phyloP scores from a whole-genome alignment of 2,888 invertebrate species.

The Nomada fabriciana region DNA sequence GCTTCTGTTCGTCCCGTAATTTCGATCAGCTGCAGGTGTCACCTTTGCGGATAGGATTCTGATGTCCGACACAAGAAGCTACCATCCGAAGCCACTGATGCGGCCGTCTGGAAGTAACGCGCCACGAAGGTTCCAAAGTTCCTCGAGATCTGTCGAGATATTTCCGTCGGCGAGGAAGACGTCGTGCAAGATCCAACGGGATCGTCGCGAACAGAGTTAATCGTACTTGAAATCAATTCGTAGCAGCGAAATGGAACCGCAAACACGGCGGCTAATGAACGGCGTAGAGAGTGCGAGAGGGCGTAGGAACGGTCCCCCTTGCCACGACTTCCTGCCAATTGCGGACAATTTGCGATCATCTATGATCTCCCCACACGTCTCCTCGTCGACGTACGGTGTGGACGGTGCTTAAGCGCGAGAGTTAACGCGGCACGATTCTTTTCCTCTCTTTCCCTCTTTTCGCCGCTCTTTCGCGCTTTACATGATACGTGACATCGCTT shows the following conservation, averaged over 20 bases:
- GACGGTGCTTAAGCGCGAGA: slow-evolving; percentile 72
- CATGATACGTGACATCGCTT: slow-evolving; percentile 48
- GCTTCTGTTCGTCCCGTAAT: neutral
- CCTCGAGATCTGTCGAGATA: neutral
- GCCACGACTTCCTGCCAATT: slow-evolving; percentile 84
- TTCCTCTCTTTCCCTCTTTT: slow-evolving; percentile 21
- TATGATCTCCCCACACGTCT: slow-evolving; percentile 82
- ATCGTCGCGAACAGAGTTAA: slow-evolving; percentile 31
- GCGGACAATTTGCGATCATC: slow-evolving; percentile 84
- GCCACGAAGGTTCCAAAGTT: too few relatives aligned
- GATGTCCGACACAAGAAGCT: neutral
- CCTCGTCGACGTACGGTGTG: slow-evolving; percentile 58
- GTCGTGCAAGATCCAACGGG: neutral
- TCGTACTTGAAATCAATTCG: slow-evolving; percentile 70
- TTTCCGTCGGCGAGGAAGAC: neutral
- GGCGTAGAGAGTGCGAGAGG: slow-evolving; percentile 77
- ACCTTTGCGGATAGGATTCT: neutral
- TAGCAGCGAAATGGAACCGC: slow-evolving; percentile 68
- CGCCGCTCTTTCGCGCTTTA: slow-evolving; percentile 15
- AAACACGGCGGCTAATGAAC: slow-evolving; percentile 73
- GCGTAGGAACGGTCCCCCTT: slow-evolving; percentile 78
- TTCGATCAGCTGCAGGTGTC: neutral
- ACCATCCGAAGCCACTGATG: neutral
- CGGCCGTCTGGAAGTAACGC: neutral
- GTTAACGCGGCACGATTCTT: slow-evolving; percentile 72